Percentiles rank a stretch among this genome's conserved stretches.
These are phyloP conservation scores for Xenus cinereus DNA, from an alignment of 2,113 vertebrate species.

Conservation along the genomic window DNA sequence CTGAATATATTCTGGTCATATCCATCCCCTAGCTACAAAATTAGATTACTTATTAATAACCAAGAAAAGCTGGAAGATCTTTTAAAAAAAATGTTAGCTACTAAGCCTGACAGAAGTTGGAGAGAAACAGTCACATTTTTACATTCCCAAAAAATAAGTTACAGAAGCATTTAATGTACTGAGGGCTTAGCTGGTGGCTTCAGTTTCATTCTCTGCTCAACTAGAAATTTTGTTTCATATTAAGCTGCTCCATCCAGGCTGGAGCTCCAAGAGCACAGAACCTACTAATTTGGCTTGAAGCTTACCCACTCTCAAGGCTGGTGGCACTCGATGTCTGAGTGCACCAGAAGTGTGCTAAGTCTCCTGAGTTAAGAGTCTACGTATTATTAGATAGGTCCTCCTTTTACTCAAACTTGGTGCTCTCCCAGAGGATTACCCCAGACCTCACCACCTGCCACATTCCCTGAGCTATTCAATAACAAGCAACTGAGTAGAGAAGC, in stretches of 20 bases:
- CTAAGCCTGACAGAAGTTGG: background rate
- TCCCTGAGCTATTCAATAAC: background rate
- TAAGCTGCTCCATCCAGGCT: background rate
- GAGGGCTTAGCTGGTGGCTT: background rate
- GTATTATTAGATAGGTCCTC: background rate
- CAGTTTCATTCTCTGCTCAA: background rate
- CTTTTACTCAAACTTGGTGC: background rate
- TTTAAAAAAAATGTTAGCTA: background rate
- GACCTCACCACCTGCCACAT: background rate
- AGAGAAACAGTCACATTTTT: background rate
- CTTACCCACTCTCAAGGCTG: background rate
- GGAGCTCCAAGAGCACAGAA: background rate
- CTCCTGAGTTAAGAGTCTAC: background rate
- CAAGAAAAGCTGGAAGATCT: background rate
- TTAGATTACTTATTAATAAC: background rate
- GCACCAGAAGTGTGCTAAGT: background rate
- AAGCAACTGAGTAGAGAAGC: background rate
- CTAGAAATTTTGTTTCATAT: background rate
- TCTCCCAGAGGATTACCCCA: background rate
- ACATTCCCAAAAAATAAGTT: background rate
- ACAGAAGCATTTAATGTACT: background rate
- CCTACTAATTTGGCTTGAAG: background rate
- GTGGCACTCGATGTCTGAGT: fast-evolving
- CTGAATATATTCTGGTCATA: background rate
- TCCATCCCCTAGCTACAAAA: background rate